Conservation (phyloP, 1,140 invertebrate species). For the Idris sp. region DNA sequence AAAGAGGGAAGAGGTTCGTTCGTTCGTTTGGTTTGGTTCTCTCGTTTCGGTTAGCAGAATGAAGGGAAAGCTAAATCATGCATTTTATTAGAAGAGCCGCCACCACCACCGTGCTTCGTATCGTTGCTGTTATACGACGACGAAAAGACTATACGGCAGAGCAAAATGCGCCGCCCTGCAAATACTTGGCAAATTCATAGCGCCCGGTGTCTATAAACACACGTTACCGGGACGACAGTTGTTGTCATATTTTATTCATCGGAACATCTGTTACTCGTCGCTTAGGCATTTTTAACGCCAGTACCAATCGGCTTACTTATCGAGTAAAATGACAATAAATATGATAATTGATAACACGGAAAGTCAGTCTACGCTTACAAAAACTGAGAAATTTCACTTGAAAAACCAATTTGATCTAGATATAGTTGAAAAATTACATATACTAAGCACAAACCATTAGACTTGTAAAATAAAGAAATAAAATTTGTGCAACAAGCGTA, state of each 20-base stretch:
- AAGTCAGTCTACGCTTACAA: no score
- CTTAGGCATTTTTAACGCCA: constrained; percentile 33
- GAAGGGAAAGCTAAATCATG: constrained; percentile 74
- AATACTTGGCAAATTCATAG: constrained; percentile 57
- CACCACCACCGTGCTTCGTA: constrained; percentile 34
- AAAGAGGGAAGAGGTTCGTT: constrained; percentile 60
- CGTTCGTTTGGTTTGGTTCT: constrained; percentile 61
- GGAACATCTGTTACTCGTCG: constrained; percentile 42
- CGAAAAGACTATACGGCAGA: constrained; percentile 52
- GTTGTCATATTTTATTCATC: constrained; percentile 60
- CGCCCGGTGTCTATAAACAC: constrained; percentile 55
- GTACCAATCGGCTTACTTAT: constrained; percentile 28
- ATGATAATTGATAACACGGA: no score
- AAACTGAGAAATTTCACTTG: no score
- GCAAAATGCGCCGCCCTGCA: constrained; percentile 34
- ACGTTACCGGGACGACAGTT: constrained; percentile 47
- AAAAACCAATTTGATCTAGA: no score
- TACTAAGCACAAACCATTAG: no score
- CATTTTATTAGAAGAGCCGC: constrained; percentile 69
- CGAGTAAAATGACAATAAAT: constrained; percentile 35
- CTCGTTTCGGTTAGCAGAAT: constrained; percentile 64
- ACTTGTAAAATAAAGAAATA: no score
- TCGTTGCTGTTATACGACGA: constrained; percentile 44
- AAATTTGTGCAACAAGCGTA: no score
- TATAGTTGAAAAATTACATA: no score